phyloP scores from a whole-genome alignment of 2,113 vertebrate genomes.

The Ceratotherium simum region DNA sequence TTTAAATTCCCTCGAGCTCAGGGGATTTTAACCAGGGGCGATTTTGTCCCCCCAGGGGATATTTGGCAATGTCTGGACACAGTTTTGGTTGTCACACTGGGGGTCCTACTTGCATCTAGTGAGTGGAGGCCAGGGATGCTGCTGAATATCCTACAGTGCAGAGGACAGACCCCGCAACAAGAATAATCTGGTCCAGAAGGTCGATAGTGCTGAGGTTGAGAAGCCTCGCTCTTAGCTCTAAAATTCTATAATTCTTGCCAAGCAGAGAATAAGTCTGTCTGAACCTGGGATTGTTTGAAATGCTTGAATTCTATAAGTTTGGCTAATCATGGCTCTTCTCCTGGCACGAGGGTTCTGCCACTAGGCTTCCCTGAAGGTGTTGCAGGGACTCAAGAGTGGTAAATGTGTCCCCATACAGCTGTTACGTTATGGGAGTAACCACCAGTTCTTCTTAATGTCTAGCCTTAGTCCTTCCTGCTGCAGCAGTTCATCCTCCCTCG shows the following conservation, averaged over 20 bases:
- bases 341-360: neutral
- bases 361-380: neutral
- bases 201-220: neutral
- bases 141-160: neutral
- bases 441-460: neutral
- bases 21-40: neutral
- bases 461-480: neutral
- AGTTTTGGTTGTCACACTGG: too few species aligned
- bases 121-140: too few species aligned
- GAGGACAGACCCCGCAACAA: neutral
- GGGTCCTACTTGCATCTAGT: too few species aligned
- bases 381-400: fast-evolving
- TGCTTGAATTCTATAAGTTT: neutral
- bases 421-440: fast-evolving
- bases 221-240: neutral
- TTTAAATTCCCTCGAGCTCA: neutral
- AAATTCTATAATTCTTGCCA: neutral
- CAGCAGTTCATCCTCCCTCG: neutral
- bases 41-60: neutral
- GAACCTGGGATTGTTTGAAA: neutral
- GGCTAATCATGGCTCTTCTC: neutral
- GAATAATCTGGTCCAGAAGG: too few species aligned
- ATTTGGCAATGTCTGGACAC: too few species aligned
- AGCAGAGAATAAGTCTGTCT: neutral
- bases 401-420: fast-evolving